phyloP scores from a whole-genome alignment of 2,888 invertebrate species.

The Cephus nigrinus region DNA sequence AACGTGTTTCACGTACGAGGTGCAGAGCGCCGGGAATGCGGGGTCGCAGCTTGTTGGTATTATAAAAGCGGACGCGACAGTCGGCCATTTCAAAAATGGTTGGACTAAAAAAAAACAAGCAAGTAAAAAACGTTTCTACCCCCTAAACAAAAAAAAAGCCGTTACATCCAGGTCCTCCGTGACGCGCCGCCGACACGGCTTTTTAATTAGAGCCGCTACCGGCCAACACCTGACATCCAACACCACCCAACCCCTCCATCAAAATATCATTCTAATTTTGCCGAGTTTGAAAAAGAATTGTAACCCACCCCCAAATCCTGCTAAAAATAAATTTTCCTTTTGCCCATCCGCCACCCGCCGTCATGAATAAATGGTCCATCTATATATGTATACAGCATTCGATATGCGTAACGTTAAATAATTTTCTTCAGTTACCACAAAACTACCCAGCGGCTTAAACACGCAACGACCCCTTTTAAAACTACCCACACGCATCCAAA shows the following conservation, averaged over 20 bases:
- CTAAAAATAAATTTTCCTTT: neutral
- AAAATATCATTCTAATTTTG: slow-evolving; percentile 64
- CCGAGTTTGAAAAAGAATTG: slow-evolving; percentile 46
- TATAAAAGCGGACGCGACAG: slow-evolving; percentile 57
- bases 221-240: slow-evolving; percentile 63
- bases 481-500: neutral
- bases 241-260: slow-evolving; percentile 60
- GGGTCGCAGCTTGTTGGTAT: slow-evolving; percentile 55
- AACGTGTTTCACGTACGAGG: slow-evolving; percentile 13
- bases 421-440: neutral
- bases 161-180: slow-evolving; percentile 36
- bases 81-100: slow-evolving; percentile 62
- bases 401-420: neutral
- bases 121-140: slow-evolving; percentile 29
- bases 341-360: neutral
- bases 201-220: slow-evolving; percentile 65
- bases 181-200: slow-evolving; percentile 59
- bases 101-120: slow-evolving; percentile 32
- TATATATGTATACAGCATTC: neutral
- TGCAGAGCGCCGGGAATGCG: slow-evolving; percentile 4
- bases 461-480: neutral
- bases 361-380: neutral
- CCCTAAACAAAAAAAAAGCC: slow-evolving; percentile 22
- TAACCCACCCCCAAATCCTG: neutral
- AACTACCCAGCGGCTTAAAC: neutral